Evolutionary conservation across 2,797 vertebrate species (phyloP).

Genomic region (Poecilia picta): DNA sequence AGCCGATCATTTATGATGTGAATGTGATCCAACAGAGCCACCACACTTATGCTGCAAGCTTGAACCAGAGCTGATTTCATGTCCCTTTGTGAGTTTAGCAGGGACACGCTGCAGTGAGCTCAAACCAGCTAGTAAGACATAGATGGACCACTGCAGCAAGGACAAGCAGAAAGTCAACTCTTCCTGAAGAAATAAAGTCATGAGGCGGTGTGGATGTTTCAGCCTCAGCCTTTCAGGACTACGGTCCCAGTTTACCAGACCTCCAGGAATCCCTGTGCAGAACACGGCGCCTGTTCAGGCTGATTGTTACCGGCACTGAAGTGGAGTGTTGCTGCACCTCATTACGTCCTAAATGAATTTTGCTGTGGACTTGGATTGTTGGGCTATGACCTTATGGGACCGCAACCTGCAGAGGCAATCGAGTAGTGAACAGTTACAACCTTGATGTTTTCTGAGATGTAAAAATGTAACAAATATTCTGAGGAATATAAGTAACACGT

Average conservation of each 20-base stretch:
- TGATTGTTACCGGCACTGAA: slow-evolving; percentile 47
- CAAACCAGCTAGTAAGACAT: not conserved
- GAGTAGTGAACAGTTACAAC: not conserved
- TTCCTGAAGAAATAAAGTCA: slow-evolving; percentile 21
- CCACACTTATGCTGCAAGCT: not conserved
- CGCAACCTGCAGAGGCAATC: slow-evolving; percentile 3
- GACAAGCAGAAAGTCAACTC: not conserved
- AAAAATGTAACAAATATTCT: not conserved
- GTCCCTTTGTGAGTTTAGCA: not conserved
- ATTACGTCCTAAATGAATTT: slow-evolving; percentile 58
- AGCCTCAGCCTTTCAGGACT: slow-evolving; percentile 9
- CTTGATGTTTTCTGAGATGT: not conserved
- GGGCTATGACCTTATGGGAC: slow-evolving; percentile 13
- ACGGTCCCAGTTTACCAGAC: slow-evolving; percentile 23
- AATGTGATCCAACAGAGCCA: not conserved
- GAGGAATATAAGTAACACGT: not conserved
- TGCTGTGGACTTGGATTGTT: slow-evolving; percentile 21
- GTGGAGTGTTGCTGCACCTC: slow-evolving; percentile 54
- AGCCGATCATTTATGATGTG: not conserved
- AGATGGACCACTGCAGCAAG: not conserved
- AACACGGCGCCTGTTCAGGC: slow-evolving; percentile 35
- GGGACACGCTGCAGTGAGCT: not conserved
- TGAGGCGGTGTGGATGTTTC: slow-evolving; percentile 28
- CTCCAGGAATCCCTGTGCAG: slow-evolving; percentile 46
- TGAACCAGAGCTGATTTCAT: not conserved